Conservation (phyloP, 2,888 invertebrate species). For the Ennomos erosarius region DNA sequence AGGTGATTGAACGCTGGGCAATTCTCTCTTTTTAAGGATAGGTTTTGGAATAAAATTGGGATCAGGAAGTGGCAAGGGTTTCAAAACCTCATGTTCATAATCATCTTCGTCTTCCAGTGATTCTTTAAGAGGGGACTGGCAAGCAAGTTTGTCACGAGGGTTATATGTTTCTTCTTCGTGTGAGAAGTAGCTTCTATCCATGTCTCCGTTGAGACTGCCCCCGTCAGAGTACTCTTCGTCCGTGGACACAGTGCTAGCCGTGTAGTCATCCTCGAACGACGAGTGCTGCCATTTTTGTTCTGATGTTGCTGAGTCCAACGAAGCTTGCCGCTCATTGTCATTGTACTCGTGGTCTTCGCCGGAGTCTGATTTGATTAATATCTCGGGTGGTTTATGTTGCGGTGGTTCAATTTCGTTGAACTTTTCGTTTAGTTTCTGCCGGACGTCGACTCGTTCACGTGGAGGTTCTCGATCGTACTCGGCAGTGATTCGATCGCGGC, state of each 20-base stretch:
- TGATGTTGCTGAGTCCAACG: constrained; percentile 62
- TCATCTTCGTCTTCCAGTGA: constrained; percentile 66
- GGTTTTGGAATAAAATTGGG: constrained; percentile 92
- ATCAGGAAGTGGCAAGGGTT: constrained; percentile 87
- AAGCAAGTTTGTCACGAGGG: constrained; percentile 83
- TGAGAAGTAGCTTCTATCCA: constrained; percentile 62
- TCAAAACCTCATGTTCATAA: constrained; percentile 85
- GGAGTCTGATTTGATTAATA: constrained; percentile 68
- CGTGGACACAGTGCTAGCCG: constrained; percentile 86
- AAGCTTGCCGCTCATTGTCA: constrained; percentile 55
- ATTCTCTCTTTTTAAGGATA: constrained; percentile 88
- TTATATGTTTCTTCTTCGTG: constrained; percentile 89
- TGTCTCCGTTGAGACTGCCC: constrained; percentile 70
- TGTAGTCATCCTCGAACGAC: constrained; percentile 86
- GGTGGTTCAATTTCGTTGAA: constrained; percentile 7
- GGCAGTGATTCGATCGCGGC: constrained; percentile 42
- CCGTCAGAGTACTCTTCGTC: constrained; percentile 76
- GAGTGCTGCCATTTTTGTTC: constrained; percentile 78
- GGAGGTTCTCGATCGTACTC: constrained; percentile 40
- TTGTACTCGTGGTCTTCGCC: constrained; percentile 62
- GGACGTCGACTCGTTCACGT: constrained; percentile 32
- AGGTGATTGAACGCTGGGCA: constrained; percentile 48
- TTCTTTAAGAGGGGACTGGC: constrained; percentile 58
- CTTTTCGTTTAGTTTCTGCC: constrained; percentile 11
- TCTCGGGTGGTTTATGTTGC: constrained; percentile 56